phyloP scores from a whole-genome alignment of 2,797 vertebrate species.

The Centropyge bicolor region DNA sequence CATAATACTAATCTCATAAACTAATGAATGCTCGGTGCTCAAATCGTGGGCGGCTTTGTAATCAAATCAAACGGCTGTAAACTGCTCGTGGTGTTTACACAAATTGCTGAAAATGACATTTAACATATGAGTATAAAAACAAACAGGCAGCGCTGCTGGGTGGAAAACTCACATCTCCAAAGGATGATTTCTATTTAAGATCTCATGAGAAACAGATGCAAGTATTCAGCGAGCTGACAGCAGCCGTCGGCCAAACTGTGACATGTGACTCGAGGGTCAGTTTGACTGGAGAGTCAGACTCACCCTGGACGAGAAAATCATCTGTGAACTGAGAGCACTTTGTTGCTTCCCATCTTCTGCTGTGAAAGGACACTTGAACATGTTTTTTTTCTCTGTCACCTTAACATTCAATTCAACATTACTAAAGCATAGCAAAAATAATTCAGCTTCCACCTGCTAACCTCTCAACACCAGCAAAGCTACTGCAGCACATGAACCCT shows the following conservation, averaged over 20 bases:
- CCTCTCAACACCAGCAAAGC: not conserved
- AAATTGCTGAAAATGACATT: constrained; percentile 29
- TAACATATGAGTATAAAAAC: not conserved
- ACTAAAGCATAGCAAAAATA: not conserved
- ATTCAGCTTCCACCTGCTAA: not conserved
- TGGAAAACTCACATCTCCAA: not conserved
- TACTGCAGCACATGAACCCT: too few species aligned
- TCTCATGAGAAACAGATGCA: not conserved
- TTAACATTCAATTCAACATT: not conserved
- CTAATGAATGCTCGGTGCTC: constrained; percentile 40
- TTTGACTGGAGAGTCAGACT: not conserved
- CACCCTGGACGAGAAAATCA: not conserved
- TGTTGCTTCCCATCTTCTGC: not conserved
- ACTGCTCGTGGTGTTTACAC: constrained; percentile 34
- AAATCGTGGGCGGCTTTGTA: constrained; percentile 49
- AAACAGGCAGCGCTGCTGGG: not conserved
- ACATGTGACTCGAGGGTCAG: not conserved
- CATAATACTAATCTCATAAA: constrained; percentile 61
- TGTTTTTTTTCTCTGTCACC: not conserved
- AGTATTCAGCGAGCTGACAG: not conserved
- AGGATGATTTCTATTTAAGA: not conserved
- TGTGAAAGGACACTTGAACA: not conserved
- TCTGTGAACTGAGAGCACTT: not conserved
- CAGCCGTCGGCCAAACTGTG: not conserved
- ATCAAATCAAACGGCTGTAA: constrained; percentile 56